Evolutionary conservation across 2,797 vertebrate species (phyloP).

Genomic region (Avahi laniger): DNA sequence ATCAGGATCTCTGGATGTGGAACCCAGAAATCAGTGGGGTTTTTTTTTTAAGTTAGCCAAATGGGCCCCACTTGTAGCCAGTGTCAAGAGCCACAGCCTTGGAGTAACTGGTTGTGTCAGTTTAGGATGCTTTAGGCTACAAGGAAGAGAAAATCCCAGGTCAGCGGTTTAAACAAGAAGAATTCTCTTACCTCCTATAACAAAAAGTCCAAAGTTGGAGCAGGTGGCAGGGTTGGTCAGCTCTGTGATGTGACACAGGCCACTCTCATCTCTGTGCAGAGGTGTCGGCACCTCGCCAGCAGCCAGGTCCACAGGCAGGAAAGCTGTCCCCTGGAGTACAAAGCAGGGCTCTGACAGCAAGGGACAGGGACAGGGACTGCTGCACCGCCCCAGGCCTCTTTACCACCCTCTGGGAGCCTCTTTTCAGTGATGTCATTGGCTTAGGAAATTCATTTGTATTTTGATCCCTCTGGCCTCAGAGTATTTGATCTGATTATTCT

Average conservation of each 20-base stretch:
- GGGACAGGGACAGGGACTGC: neutral
- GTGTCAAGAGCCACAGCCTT: neutral
- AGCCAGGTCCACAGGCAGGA: neutral
- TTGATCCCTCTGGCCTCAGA: neutral
- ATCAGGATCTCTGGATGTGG: neutral
- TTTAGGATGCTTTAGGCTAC: neutral
- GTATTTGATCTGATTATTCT: neutral
- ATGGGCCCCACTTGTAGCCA: neutral
- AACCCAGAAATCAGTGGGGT: neutral
- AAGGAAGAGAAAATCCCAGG: neutral
- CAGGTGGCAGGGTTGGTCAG: neutral
- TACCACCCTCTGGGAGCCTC: neutral
- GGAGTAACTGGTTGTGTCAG: neutral
- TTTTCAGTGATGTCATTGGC: neutral
- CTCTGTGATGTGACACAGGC: neutral
- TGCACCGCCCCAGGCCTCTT: neutral
- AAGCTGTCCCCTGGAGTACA: neutral
- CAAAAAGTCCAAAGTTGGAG: neutral
- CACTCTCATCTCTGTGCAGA: neutral
- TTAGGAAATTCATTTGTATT: neutral
- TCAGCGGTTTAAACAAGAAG: neutral
- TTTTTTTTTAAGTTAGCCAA: neutral
- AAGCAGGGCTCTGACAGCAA: neutral
- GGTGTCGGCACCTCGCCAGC: neutral
- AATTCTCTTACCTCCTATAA: neutral